Base-by-base conservation (phyloP, 1,140 invertebrate genomes). In the Vanessa atalanta region DNA sequence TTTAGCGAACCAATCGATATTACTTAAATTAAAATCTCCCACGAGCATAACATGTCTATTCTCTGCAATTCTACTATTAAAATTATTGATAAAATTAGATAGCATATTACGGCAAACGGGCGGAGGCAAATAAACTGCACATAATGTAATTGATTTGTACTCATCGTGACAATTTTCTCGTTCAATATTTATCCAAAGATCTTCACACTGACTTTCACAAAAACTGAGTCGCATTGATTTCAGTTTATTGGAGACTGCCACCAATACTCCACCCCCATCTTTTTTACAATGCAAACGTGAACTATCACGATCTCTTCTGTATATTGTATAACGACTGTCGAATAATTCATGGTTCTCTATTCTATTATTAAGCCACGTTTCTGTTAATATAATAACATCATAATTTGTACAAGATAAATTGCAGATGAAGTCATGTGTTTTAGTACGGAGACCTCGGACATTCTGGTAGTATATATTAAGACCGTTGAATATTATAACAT, bases 251-350 rank as follows among this genome's bases (percentile, higher is more conserved):
- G 60, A 63, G 60, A 63, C 60, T 11, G 50, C 50, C 50, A 51
- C 50, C 15, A 51, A 51, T 16, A 51, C 50, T 51, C 50, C 50
- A 51, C 50, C 50, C 16, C 50, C 50, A 15, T 51, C 50, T 51
- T 51, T 51, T 51, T 51, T 51, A 51, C 50, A 13, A 51, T 51
- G 50, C 16, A 51, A 51, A 51, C 50, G 14, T 51, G 12, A 48
- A 48, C 3, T 48, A 13, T 3, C 12, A 48, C 73, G 55, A 53
- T 79, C 77, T 37, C 73, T 53, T 51, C 73, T 72, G 47, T 70
- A 70, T 31, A 63, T 47, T 26, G 4, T 68, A 23, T 53, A 68
- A 66, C 57, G 43, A 14, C 12, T 15, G 20, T 31, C 53, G n/a
- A 61, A 61, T 48, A 70, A 20, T 48, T 61, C 37, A 23, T 7